phyloP scores from a whole-genome alignment of 2,113 vertebrate species.

The Myanophis thanlyinensis region DNA sequence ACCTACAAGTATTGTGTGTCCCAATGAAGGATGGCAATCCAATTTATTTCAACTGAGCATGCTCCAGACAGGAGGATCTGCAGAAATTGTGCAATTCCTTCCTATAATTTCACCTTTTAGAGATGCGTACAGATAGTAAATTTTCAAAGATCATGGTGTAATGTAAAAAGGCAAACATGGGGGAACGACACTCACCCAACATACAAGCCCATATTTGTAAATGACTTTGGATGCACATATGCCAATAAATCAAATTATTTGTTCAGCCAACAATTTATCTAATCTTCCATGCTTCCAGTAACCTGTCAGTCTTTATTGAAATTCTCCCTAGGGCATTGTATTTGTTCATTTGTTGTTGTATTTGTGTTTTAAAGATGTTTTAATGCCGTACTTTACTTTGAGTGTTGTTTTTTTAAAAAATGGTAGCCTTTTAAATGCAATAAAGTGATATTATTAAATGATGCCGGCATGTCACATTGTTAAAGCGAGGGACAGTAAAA shows the following conservation, averaged over 20 bases:
- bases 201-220: neutral
- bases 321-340: neutral
- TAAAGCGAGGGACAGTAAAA: neutral
- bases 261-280: neutral
- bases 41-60: constrained; percentile 57
- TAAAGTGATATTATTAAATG: neutral
- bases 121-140: neutral
- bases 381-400: neutral
- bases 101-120: neutral
- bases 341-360: neutral
- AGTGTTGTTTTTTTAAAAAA: neutral
- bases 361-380: neutral
- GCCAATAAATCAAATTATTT: neutral
- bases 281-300: neutral
- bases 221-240: neutral
- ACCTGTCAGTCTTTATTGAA: neutral
- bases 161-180: neutral
- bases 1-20: constrained; percentile 42
- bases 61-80: constrained; percentile 49
- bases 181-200: neutral
- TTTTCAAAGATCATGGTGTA: neutral
- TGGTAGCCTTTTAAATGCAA: neutral
- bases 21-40: constrained; percentile 46
- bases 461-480: neutral
- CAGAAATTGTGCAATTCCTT: constrained; percentile 19